Base-by-base conservation (phyloP, 2,888 invertebrate genomes). In the Arge pagana region DNA sequence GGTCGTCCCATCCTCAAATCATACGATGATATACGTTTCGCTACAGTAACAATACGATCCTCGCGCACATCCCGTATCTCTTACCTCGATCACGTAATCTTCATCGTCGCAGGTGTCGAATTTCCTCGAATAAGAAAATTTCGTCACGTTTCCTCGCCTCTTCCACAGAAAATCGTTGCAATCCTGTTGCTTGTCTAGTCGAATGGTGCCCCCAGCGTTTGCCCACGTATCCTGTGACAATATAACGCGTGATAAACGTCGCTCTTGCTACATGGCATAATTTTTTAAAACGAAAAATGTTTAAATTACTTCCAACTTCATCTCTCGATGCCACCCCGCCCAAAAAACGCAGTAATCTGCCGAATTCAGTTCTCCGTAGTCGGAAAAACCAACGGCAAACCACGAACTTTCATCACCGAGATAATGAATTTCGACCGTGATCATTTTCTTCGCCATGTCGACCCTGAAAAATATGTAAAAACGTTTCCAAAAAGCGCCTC, bases 301-400 rank as follows among this genome's bases (percentile, higher is more conserved):
- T 3, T 30, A 36, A 43, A 55, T 69, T 71, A 84, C 85, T 76
- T 83, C 77, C 52, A 85, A 74, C 53, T 83, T 81, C 28, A 82
- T 76, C 53, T 76, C 77, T 18, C 83, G 82, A 62, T 81, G 83
- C 79, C 86, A 85, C 67, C 89, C 86, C 41, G 83, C 82, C 88
- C 91, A 91, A 50, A 91, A 79, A 37, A 93, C 78, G 66, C 93
- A 94, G 55, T 90, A 85, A 77, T 95, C 94, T 0, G 92, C 89
- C 33, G 85, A 84, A 54, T 82, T 82, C 3, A 83, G 66, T 37
- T 85, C 82, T 1, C 94, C 94, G 53, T 89, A 83, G 66, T 91
- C 85, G 1, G 94, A 94, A 78, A 93, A 94, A 26, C 94, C 94
- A 41, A 94, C 67, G 1, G 89, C 92, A 65, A 94, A 86, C 93